Base-by-base conservation (phyloP, 2,797 vertebrate species). In the Hippoglossus hippoglossus region DNA sequence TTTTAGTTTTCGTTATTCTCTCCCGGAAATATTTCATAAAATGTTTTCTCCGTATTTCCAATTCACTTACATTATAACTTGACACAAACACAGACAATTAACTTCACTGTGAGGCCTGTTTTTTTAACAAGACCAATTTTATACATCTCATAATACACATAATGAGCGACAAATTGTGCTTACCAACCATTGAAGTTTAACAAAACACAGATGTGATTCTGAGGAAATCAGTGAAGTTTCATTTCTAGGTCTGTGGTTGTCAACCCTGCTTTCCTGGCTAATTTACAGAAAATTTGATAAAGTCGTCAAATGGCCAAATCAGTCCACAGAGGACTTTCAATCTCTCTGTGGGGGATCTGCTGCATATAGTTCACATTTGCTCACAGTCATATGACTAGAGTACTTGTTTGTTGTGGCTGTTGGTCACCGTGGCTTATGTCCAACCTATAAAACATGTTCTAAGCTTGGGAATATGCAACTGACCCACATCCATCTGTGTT, bases 41-140 rank as follows among this genome's bases (percentile, higher is more conserved):
- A 79, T 2, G 47, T 46, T 16, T 46, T 46, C 44, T 79, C 44
- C 36, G 4, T 71, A 51, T 61, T 56, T 76, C 79, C 50, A 80
- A 39, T 53, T 25, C 36, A 21, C n/a, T 52, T 34, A 63, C 63
- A 59, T 54, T 62, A 34, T 44, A 67, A 52, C 64, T 56, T 68
- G 25, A 18, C 31, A 46, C 25, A 31, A 76, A 56, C 50, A 15
- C 15, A 72, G 46, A 60, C 56, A 22, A 41, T 56, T 77, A 67
- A 39, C 41, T 56, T 36, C n/a, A 79, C 39, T 67, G 34, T 52
- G 44, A 77, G 39, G 25, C 34, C 28, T n/a, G 26, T 51, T 55
- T 71, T 15, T 50, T 49, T 79, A 66, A 71, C 53, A 70, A 73
- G 63, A 67, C 36, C 15, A 0, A 4, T 63, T 64, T 77, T 66